A percentile compares a stretch with the other conserved stretches of the same genome.
phyloP scores from a whole-genome alignment of 2,797 vertebrate genomes.

The Pantherophis alleghaniensis region DNA sequence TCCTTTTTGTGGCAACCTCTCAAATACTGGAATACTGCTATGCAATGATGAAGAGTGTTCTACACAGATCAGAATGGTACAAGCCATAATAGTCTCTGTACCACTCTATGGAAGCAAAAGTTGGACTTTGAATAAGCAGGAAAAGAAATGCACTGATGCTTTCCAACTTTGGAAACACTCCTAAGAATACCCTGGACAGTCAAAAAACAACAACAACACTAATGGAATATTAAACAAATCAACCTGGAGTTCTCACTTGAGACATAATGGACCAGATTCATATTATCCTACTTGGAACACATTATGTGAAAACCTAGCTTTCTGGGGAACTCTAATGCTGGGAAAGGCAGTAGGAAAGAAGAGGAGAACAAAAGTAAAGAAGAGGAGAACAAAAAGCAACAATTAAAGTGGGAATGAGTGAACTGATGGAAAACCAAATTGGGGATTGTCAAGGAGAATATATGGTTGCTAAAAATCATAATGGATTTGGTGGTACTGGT shows the following conservation, averaged over 20 bases:
- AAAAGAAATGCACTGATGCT: neutral
- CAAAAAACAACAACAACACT: neutral
- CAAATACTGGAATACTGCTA: too few relatives aligned
- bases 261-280: neutral
- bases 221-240: neutral
- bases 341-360: neutral
- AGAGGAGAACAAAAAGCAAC: neutral
- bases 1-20: too few relatives aligned
- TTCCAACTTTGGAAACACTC: neutral
- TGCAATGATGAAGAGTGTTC: neutral
- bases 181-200: neutral
- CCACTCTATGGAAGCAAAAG: neutral
- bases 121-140: neutral
- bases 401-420: neutral
- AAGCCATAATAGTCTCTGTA: neutral
- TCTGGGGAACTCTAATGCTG: neutral
- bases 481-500: neutral
- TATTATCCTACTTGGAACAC: neutral
- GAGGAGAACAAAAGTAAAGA: neutral
- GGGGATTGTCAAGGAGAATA: neutral
- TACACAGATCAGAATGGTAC: neutral
- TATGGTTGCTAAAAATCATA: neutral
- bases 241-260: neutral
- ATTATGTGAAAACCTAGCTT: neutral
- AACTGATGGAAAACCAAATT: neutral